phyloP scores from a whole-genome alignment of 2,113 vertebrate genomes.

The Tupaia chinensis region DNA sequence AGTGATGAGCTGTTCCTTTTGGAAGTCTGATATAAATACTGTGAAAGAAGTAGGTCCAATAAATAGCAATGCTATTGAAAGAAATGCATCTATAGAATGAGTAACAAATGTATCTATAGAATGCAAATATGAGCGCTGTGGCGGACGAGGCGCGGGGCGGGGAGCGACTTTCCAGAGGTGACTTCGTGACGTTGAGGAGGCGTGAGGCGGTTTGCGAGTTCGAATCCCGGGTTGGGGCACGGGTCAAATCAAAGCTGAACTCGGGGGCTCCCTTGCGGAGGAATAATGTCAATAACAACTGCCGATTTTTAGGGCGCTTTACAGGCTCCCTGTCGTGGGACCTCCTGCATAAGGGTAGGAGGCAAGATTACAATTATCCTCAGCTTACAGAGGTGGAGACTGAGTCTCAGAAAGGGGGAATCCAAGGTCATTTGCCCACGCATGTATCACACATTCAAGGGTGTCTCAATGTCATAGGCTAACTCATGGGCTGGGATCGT shows the following conservation, averaged over 20 bases:
- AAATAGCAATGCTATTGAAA: background rate
- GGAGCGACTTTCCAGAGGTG: background rate
- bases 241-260: background rate
- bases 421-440: background rate
- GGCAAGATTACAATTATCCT: background rate
- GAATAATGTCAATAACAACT: background rate
- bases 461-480: background rate
- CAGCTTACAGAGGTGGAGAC: background rate
- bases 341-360: background rate
- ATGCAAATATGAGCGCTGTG: background rate
- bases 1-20: background rate
- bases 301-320: background rate
- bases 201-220: background rate
- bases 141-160: rapidly evolving
- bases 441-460: background rate
- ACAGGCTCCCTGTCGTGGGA: background rate
- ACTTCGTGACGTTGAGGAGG: background rate
- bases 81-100: background rate
- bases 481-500: background rate
- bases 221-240: background rate
- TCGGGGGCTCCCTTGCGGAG: background rate
- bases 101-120: background rate
- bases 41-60: background rate
- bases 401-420: slow-evolving; percentile 1
- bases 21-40: slow-evolving; percentile 2